These are phyloP conservation scores for Anhinga rufa DNA, from an alignment of 2,113 vertebrate species.

Conservation along the genomic window DNA sequence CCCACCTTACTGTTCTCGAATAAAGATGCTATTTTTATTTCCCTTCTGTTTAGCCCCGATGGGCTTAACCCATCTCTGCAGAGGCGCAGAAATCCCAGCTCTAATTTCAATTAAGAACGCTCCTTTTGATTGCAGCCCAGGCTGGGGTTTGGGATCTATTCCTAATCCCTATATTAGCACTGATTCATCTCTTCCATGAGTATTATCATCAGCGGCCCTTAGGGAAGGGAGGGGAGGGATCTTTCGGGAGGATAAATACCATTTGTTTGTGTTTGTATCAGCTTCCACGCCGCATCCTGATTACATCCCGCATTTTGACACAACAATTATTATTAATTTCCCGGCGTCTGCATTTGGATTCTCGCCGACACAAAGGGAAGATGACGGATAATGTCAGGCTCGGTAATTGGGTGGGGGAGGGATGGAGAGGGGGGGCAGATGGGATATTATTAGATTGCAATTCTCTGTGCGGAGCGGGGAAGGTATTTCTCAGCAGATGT, in stretches of 20 bases:
- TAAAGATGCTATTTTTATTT: slow-evolving; percentile 65
- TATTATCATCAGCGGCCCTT: slow-evolving; percentile 38
- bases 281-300: slow-evolving; percentile 70
- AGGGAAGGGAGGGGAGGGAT: slow-evolving; percentile 48
- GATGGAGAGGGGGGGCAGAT: slow-evolving; percentile 9
- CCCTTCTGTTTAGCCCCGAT: slow-evolving; percentile 37
- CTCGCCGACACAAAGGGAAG: slow-evolving; percentile 65
- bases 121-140: slow-evolving; percentile 19
- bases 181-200: slow-evolving; percentile 68
- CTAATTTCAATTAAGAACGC: slow-evolving; percentile 71
- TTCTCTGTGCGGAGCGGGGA: background rate
- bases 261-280: slow-evolving; percentile 79
- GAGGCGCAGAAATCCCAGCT: slow-evolving; percentile 67
- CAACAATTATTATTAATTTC: slow-evolving; percentile 79
- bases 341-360: slow-evolving; percentile 64
- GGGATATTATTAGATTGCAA: slow-evolving; percentile 55
- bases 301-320: slow-evolving; percentile 68
- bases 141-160: slow-evolving; percentile 56
- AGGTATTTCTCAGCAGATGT: slow-evolving; percentile 53
- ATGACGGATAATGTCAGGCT: slow-evolving; percentile 70
- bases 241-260: slow-evolving; percentile 72
- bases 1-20: slow-evolving; percentile 23
- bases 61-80: slow-evolving; percentile 58
- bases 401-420: slow-evolving; percentile 66
- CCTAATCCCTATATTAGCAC: slow-evolving; percentile 69